phyloP scores from a whole-genome alignment of 2,888 invertebrate genomes.

The Thymelicus lineola region DNA sequence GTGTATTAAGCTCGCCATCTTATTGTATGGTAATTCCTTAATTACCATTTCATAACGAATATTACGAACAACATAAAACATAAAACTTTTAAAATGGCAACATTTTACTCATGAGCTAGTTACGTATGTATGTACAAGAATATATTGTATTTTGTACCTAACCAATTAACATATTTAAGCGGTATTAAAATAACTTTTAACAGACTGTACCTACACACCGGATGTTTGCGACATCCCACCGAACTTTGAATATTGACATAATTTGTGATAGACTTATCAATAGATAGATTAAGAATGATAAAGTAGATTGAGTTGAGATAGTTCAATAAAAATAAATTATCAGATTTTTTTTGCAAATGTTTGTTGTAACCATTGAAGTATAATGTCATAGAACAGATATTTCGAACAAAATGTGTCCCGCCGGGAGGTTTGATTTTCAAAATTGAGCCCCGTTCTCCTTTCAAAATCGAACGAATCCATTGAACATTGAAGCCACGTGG shows the following conservation, averaged over 20 bases:
- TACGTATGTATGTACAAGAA: slow-evolving; percentile 23
- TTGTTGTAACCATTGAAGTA: neutral
- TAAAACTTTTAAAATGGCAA: slow-evolving; percentile 29
- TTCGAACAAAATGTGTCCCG: too few relatives aligned
- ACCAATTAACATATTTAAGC: slow-evolving; percentile 24
- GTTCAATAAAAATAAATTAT: too few relatives aligned
- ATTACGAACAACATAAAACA: slow-evolving; percentile 28
- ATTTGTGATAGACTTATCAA: too few relatives aligned
- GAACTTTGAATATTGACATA: too few relatives aligned
- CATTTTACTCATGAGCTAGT: slow-evolving; percentile 21
- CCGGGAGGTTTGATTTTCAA: too few relatives aligned
- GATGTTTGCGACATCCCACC: neutral
- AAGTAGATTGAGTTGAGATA: neutral
- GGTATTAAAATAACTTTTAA: slow-evolving; percentile 20
- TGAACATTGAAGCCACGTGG: too few relatives aligned
- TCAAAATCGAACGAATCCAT: too few relatives aligned
- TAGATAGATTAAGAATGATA: too few relatives aligned
- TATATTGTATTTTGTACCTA: slow-evolving; percentile 17
- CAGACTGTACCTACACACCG: neutral
- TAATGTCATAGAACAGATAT: too few relatives aligned
- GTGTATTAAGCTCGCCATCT: slow-evolving; percentile 14
- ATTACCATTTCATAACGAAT: slow-evolving; percentile 32
- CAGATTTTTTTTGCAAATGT: neutral
- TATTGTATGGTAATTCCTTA: slow-evolving; percentile 30
- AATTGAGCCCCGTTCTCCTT: too few relatives aligned